phyloP scores from a whole-genome alignment of 2,113 vertebrate species.

The Erythrocebus patas region DNA sequence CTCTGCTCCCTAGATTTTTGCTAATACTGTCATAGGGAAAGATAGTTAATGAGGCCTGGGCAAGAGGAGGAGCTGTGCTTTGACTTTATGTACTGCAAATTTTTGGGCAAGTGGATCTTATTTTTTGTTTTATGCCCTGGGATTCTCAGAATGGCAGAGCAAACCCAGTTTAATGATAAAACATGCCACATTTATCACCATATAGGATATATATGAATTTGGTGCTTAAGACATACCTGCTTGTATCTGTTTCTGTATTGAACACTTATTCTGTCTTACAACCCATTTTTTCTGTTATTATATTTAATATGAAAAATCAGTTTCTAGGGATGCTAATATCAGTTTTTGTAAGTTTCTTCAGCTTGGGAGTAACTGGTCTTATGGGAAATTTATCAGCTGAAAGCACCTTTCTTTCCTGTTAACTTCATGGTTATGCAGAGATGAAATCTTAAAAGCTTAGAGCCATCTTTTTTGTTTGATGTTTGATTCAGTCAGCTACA shows the following conservation, averaged over 20 bases:
- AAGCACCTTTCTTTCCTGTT: background rate
- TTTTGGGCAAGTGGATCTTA: background rate
- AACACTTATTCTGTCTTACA: background rate
- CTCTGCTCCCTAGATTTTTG: conserved; percentile 20
- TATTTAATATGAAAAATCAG: background rate
- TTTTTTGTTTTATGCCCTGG: background rate
- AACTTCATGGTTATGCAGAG: background rate
- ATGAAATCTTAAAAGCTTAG: background rate
- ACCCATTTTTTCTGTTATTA: background rate
- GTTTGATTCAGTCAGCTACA: background rate
- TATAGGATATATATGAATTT: background rate
- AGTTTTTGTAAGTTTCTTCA: background rate
- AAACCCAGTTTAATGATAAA: background rate
- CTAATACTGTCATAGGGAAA: background rate
- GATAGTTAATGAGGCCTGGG: background rate
- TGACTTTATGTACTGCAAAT: background rate
- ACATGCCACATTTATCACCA: background rate
- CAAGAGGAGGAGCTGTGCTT: background rate
- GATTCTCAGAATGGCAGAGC: background rate
- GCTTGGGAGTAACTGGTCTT: background rate
- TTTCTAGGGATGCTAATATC: background rate
- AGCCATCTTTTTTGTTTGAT: background rate
- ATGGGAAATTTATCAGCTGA: background rate
- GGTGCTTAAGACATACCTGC: background rate
- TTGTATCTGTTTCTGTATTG: background rate